A percentile compares a stretch with the other conserved stretches of the same genome.
Evolutionary conservation across 2,888 invertebrate genomes (phyloP).

Genomic region (Heliconius sara): DNA sequence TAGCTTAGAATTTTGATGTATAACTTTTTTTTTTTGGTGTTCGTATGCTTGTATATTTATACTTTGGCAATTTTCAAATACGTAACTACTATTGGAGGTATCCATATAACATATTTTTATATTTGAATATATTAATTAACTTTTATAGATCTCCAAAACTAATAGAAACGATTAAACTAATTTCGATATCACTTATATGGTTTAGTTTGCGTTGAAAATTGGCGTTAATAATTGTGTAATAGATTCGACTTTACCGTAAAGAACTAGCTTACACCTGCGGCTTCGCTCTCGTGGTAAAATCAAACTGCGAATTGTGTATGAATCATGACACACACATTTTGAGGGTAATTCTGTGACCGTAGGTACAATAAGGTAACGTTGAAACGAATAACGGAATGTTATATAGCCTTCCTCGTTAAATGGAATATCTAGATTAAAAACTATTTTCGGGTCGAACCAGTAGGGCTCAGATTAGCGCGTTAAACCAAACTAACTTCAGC

Average conservation of each 20-base stretch:
- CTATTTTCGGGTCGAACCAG: not conserved
- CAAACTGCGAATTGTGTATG: too few species aligned
- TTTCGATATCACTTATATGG: not conserved
- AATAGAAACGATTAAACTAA: too few species aligned
- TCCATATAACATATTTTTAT: not conserved
- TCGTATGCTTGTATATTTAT: too few species aligned
- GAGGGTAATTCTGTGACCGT: too few species aligned
- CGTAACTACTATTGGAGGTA: not conserved
- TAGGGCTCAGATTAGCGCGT: not conserved
- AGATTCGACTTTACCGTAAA: not conserved
- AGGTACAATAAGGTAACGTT: too few species aligned
- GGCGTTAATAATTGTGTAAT: not conserved
- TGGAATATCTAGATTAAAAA: not conserved
- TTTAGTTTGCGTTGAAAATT: not conserved
- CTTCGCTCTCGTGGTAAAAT: not conserved
- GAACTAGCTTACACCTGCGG: not conserved
- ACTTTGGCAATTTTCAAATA: too few species aligned
- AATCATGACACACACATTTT: too few species aligned
- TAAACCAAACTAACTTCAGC: not conserved
- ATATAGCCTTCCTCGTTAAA: not conserved
- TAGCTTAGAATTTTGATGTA: too few species aligned
- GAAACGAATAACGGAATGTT: not conserved
- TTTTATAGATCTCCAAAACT: not conserved
- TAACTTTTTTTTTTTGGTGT: too few species aligned
- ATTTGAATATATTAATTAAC: not conserved